Percentiles rank a stretch among this genome's conserved stretches.
phyloP scores from a whole-genome alignment of 2,113 vertebrate species.

The Centrocercus urophasianus region DNA sequence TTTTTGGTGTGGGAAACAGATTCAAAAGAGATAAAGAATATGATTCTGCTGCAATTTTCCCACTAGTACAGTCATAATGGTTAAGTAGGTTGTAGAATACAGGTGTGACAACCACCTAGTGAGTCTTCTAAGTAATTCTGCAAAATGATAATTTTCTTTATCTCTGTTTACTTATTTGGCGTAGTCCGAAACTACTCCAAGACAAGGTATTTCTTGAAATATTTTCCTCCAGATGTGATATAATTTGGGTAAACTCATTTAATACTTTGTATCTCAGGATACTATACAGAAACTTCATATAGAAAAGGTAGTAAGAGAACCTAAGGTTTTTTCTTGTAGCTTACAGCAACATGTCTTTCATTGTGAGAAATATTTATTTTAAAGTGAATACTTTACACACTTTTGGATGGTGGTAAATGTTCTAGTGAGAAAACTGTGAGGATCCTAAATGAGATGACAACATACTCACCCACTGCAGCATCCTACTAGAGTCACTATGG shows the following conservation, averaged over 20 bases:
- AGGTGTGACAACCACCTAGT: not conserved
- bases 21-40: not conserved
- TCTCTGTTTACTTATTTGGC: not conserved
- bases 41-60: not conserved
- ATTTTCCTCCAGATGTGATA: not conserved
- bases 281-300: not conserved
- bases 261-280: not conserved
- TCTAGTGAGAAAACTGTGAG: not conserved
- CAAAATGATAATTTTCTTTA: not conserved
- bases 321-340: not conserved
- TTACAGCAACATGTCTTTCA: not conserved
- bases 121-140: not conserved
- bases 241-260: not conserved
- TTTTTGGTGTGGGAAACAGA: not conserved
- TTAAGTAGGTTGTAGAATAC: not conserved
- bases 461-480: not conserved
- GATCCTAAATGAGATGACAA: not conserved
- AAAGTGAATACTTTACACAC: not conserved
- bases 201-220: not conserved
- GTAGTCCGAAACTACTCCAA: not conserved
- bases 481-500: not conserved
- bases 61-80: not conserved
- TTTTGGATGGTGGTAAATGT: not conserved
- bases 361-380: not conserved
- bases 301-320: not conserved